Percentiles rank a stretch among this genome's conserved stretches.
Conservation (phyloP, 2,888 invertebrate species). For the Pristionchus maxplancki region DNA sequence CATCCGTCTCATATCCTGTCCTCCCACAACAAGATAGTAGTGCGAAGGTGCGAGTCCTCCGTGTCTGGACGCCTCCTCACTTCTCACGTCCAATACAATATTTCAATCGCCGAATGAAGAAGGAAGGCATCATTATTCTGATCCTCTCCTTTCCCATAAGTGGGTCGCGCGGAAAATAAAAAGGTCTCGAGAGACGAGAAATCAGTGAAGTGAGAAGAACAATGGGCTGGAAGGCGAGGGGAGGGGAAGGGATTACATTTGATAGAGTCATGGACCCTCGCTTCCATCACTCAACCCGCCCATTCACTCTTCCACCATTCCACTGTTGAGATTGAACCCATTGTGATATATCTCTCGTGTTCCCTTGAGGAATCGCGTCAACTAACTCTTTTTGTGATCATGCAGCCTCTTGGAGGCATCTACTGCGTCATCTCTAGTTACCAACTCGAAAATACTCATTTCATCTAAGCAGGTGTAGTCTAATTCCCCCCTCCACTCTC, state of each 20-base stretch:
- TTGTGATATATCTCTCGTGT: background rate
- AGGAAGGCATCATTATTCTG: background rate
- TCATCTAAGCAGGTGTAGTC: background rate
- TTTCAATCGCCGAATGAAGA: background rate
- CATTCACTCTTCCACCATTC: constrained; percentile 2
- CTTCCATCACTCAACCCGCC: constrained; percentile 21
- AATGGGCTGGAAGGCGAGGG: background rate
- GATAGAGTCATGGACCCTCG: background rate
- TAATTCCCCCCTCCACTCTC: background rate
- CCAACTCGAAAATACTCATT: background rate
- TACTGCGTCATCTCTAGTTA: background rate
- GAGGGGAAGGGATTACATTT: constrained; percentile 30
- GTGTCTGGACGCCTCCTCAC: background rate
- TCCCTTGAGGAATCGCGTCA: background rate
- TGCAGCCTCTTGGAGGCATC: background rate
- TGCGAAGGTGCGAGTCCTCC: background rate
- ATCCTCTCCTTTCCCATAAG: constrained; percentile 8
- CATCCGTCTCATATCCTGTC: background rate
- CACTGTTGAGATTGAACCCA: constrained; percentile 8
- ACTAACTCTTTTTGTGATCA: constrained; percentile 8
- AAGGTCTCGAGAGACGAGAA: constrained; percentile 35
- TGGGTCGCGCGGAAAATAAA: background rate
- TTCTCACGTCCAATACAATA: background rate
- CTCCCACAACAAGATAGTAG: background rate
- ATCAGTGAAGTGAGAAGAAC: constrained; percentile 33